Evolutionary conservation across 2,888 invertebrate species (phyloP), one percentile per base, ranked within the genome.

Genomic region (Alcis repandata): DNA sequence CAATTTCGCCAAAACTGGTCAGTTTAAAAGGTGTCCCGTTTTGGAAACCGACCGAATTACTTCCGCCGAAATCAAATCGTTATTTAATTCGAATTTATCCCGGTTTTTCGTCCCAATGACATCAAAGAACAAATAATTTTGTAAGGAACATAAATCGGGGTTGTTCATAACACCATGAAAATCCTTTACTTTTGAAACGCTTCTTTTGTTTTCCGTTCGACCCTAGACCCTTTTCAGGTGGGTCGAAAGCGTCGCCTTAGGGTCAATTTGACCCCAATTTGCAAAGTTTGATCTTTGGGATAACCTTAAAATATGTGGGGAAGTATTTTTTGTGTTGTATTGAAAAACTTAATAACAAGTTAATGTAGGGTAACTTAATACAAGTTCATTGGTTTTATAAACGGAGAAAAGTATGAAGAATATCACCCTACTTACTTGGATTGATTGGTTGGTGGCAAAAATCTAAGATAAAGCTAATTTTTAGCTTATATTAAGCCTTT

Each of bases 151-250:
- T 48, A 41, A 57, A 49, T 48, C 32, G 15, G 48, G 48, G 17
- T 58, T 61, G 63, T 66, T 63, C 67, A 70, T 62, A 66, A 60
- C 62, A 59, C 67, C 63, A 57, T 59, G 65, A 58, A 66, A 72
- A 70, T 63, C 67, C 63, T 64, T 71, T 59, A 49, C 59, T 66
- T 56, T 19, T 59, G 56, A 63, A 40, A n/a, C 19, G 38, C 43
- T 36, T 15, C 67, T 63, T 67, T 72, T 70, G 67, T 70, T 63
- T 59, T 53, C 53, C 56, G 58, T 64, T 56, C 48, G 40, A 17
- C 58, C 52, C 52, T 22, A 40, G 10, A 54, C 48, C 59, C 54
- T 32, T 58, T 58, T 59, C 41, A 46, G 59, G 36, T 59, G 48
- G 54, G 54, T 19, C 48, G 41, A 49, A 63, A 63, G 57, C 9